Evolutionary conservation across 1,140 invertebrate genomes (phyloP), one percentile per base, ranked within the genome.

Genomic region (Musca domestica): DNA sequence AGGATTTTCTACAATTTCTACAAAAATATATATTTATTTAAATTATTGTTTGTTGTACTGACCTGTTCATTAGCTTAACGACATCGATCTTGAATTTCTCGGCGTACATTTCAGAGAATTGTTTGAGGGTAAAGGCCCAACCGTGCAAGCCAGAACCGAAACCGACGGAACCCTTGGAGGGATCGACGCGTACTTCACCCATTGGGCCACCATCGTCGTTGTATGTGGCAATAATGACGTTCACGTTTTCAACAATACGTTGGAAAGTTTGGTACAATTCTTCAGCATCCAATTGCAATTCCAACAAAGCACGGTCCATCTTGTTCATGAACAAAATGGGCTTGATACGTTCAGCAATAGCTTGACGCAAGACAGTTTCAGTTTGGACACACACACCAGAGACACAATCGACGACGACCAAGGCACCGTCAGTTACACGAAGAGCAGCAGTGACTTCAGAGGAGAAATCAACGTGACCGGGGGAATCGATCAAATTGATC

Each of bases 321-420:
- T 99, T 99, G 91, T 99, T 99, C 96, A 99, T 98, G 91, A 99
- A 99, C 71, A 99, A 87, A 76, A 99, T 95, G 65, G 97, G 97
- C 90, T 98, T 98, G 77, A 99, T 99, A 82, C 97, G 91, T 85
- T 99, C 98, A 72, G 95, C 95, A 83, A 99, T 99, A 69, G 97
- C 97, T 84, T 99, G 98, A 87, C 97, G 93, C 74, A 99, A 85
- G 68, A 99, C 97, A 84, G 97, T 99, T 85, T 99, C 97, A 67
- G 97, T 99, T 85, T 99, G 97, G 73, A 99, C 97, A 85, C 97
- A 99, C 66, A 99, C 97, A 95, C 96, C 97, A 74, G 96, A 98
- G 20, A 99, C 96, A 86, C 97, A 99, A 84, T 99, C 97, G n/a
- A 99, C 97, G 68, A 99, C 97, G 64, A 99, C 97, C 54, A 99